A percentile compares a stretch with the other conserved stretches of the same genome.
Conservation (phyloP, 2,113 vertebrate genomes). For the Amphilophus citrinellus region DNA sequence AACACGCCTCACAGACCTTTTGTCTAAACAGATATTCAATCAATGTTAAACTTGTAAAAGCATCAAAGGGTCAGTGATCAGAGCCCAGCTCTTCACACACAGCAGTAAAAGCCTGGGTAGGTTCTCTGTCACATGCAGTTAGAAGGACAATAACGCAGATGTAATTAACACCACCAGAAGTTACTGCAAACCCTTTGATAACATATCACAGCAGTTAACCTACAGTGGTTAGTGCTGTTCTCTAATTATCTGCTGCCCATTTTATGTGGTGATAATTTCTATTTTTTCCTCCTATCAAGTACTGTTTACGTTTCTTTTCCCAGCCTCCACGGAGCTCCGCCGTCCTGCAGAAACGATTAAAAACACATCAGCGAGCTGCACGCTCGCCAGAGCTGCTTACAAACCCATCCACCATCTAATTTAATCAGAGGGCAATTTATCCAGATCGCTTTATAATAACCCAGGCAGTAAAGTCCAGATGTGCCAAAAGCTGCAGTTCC, state of each 20-base stretch:
- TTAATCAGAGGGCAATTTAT: constrained; percentile 1
- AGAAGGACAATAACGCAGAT: not conserved
- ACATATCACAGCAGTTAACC: not conserved
- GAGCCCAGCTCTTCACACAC: not conserved
- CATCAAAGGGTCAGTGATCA: constrained; percentile 1
- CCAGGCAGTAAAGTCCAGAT: not conserved
- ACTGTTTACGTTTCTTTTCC: not conserved
- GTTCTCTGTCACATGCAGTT: not conserved
- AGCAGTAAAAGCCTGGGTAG: constrained; percentile 1
- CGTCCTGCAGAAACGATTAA: not conserved
- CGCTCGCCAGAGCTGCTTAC: not conserved
- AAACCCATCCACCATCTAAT: not conserved
- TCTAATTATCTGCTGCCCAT: not conserved
- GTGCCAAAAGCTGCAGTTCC: not conserved
- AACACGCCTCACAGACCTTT: not conserved
- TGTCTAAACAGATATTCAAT: constrained; percentile 1
- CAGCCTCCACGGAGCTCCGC: not conserved
- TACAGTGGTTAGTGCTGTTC: not conserved
- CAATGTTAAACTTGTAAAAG: constrained; percentile 10
- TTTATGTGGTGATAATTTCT: not conserved
- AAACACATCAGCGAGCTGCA: constrained; percentile 3
- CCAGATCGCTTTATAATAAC: constrained; percentile 1
- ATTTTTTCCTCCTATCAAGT: not conserved
- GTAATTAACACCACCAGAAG: not conserved
- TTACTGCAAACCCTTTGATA: not conserved